These are phyloP conservation scores for Brachionus rubens DNA, from an alignment of 1,140 invertebrate genomes.

Conservation along the genomic window DNA sequence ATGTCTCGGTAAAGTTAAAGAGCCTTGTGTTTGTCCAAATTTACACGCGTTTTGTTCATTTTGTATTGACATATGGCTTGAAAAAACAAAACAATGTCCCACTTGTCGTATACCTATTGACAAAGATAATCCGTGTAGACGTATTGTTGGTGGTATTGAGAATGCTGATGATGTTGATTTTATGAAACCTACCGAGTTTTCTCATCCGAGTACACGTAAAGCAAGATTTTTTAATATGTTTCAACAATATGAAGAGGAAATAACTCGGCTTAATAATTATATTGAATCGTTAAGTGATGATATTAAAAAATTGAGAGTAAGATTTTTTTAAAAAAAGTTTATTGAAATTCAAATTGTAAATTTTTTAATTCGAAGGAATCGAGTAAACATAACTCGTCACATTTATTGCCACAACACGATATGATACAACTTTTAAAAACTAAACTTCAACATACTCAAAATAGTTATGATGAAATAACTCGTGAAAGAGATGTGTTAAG, in stretches of 20 bases:
- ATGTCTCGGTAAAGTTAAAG: slow-evolving; percentile 42
- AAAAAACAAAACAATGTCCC: slow-evolving; percentile 57
- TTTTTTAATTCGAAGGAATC: slow-evolving; percentile 49
- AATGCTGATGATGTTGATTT: background rate
- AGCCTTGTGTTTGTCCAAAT: slow-evolving; percentile 53
- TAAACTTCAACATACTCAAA: slow-evolving; percentile 22
- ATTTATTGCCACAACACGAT: slow-evolving; percentile 18
- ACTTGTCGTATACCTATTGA: slow-evolving; percentile 55
- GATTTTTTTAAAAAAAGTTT: slow-evolving; percentile 48
- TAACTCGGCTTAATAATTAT: slow-evolving; percentile 37
- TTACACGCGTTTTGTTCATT: slow-evolving; percentile 56
- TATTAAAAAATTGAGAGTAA: slow-evolving; percentile 50
- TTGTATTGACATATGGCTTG: slow-evolving; percentile 58
- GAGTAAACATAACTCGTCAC: background rate
- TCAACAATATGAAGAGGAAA: slow-evolving; percentile 42
- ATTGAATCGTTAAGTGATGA: slow-evolving; percentile 53
- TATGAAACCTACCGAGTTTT: background rate
- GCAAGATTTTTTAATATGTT: slow-evolving; percentile 7
- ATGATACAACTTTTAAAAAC: slow-evolving; percentile 37
- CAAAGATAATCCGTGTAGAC: slow-evolving; percentile 51
- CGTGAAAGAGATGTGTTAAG: background rate
- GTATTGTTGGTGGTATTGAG: slow-evolving; percentile 52
- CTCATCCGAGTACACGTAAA: slow-evolving; percentile 27
- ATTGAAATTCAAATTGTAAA: slow-evolving; percentile 50
- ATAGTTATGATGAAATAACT: background rate